Percentiles rank a stretch among this genome's conserved stretches.
These are phyloP conservation scores for Syngnathus typhle DNA, from an alignment of 2,113 vertebrate genomes.

Conservation along the genomic window DNA sequence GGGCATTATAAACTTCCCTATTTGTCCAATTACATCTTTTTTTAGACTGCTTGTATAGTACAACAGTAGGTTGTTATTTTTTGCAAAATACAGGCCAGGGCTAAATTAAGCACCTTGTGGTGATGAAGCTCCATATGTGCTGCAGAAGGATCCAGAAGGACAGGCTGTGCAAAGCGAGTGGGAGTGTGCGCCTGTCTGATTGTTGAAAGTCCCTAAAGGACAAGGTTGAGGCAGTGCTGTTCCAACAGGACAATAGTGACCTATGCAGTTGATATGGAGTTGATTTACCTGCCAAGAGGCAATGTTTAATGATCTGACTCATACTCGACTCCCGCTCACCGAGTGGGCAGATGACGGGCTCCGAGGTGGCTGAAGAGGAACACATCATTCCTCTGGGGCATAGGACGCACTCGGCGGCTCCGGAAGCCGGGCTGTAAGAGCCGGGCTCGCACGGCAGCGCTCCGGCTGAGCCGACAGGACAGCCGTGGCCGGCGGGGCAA, in stretches of 20 bases:
- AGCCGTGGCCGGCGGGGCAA: constrained; percentile 79
- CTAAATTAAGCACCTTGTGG: constrained; percentile 71
- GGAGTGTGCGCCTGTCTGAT: constrained; percentile 65
- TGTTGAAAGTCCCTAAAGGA: constrained; percentile 75
- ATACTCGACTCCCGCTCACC: constrained; percentile 59
- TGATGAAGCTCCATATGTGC: constrained; percentile 70
- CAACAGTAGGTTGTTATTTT: background rate
- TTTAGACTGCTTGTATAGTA: background rate
- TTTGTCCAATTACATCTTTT: background rate
- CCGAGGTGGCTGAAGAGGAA: constrained; percentile 59
- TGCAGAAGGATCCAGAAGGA: constrained; percentile 78
- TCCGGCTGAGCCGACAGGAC: constrained; percentile 70
- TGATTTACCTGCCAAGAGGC: background rate
- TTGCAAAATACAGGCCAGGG: background rate
- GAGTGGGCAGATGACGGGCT: constrained; percentile 74
- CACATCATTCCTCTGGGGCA: constrained; percentile 79
- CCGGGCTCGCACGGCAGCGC: constrained; percentile 82
- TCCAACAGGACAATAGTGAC: constrained; percentile 75
- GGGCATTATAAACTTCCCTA: background rate
- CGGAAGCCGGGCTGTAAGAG: constrained; percentile 74
- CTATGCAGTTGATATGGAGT: constrained; percentile 47
- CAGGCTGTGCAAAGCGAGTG: constrained; percentile 73
- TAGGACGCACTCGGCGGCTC: constrained; percentile 69
- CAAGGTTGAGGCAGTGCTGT: constrained; percentile 71
- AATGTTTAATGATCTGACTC: background rate